Percentiles rank a stretch among this genome's conserved stretches.
phyloP scores from a whole-genome alignment of 2,888 invertebrate species.

The Drosophila melanosoma region DNA sequence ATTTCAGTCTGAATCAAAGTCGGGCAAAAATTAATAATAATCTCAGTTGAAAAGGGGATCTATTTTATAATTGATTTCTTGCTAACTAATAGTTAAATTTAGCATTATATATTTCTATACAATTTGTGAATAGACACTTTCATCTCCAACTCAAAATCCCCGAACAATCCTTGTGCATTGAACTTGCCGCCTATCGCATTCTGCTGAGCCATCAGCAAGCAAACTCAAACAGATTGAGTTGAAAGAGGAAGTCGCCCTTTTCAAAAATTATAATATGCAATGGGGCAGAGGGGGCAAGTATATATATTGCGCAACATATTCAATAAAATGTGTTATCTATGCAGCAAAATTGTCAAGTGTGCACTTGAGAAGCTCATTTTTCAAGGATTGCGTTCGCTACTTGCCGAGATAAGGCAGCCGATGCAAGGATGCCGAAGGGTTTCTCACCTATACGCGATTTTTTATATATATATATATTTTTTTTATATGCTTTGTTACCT shows the following conservation, averaged over 20 bases:
- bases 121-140: neutral
- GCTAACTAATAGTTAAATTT: neutral
- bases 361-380: slow-evolving; percentile 56
- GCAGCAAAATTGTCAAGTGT: slow-evolving; percentile 59
- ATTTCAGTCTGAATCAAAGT: neutral
- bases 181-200: slow-evolving; percentile 68
- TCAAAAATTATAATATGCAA: slow-evolving; percentile 48
- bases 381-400: slow-evolving; percentile 42
- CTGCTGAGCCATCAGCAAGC: slow-evolving; percentile 34
- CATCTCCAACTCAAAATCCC: slow-evolving; percentile 21
- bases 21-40: neutral
- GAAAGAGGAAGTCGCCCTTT: neutral
- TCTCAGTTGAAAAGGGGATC: neutral
- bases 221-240: neutral
- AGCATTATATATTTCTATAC: too few relatives aligned
- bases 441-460: slow-evolving; percentile 36
- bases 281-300: neutral
- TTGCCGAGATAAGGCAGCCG: slow-evolving; percentile 24
- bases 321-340: slow-evolving; percentile 63
- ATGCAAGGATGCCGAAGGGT: slow-evolving; percentile 13
- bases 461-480: neutral
- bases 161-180: slow-evolving; percentile 66
- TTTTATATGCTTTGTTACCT: slow-evolving; percentile 59
- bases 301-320: slow-evolving; percentile 52
- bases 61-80: neutral